A percentile compares a stretch with the other conserved stretches of the same genome.
These are phyloP conservation scores for Carassius carassius DNA, from an alignment of 2,113 vertebrate species.

Conservation along the genomic window DNA sequence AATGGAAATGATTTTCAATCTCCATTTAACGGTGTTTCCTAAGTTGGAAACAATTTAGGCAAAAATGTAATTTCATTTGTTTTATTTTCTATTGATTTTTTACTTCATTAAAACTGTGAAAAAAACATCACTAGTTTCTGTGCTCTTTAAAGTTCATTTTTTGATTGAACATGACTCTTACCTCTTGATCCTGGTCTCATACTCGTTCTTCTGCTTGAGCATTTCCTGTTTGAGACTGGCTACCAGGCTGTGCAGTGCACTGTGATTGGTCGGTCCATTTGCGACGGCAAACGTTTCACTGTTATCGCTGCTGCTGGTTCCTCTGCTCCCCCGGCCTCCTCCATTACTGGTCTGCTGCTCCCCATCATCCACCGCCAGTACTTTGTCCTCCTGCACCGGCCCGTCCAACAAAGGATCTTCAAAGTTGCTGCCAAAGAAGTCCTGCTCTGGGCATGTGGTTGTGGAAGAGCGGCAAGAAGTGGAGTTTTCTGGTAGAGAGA, in stretches of 20 bases:
- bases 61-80: neutral
- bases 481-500: constrained; percentile 93
- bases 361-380: neutral
- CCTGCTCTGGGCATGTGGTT: constrained; percentile 94
- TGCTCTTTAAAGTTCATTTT: neutral
- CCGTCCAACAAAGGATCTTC: constrained; percentile 85
- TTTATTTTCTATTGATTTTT: neutral
- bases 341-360: constrained; percentile 39
- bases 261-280: constrained; percentile 80
- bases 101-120: neutral
- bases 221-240: constrained; percentile 96
- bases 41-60: neutral
- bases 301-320: constrained; percentile 87
- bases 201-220: constrained; percentile 92
- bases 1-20: neutral
- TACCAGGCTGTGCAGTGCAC: constrained; percentile 93
- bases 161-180: constrained; percentile 59
- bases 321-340: constrained; percentile 79
- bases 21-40: neutral
- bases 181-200: constrained; percentile 95
- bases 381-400: constrained; percentile 71
- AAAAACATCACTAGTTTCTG: neutral
- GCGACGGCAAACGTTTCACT: constrained; percentile 80
- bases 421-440: constrained; percentile 84
- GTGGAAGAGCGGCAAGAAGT: constrained; percentile 94